Conservation (phyloP, 2,797 vertebrate species). For the Phoxinus dragarum region DNA sequence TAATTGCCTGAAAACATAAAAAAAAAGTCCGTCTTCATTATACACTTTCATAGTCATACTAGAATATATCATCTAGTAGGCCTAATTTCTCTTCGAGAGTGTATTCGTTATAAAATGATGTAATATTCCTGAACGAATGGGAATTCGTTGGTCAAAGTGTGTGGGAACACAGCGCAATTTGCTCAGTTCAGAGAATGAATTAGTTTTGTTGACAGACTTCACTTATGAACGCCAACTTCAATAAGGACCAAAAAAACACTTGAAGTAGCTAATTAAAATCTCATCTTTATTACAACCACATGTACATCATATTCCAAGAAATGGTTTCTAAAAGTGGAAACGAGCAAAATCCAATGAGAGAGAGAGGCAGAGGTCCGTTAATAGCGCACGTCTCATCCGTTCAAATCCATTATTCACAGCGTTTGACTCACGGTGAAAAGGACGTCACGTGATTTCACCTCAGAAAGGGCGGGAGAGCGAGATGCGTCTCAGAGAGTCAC, state of each 20-base stretch:
- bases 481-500: conserved; percentile 33
- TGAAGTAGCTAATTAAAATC: conserved; percentile 79
- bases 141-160: not conserved
- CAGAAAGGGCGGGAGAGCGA: conserved; percentile 13
- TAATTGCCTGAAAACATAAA: not conserved
- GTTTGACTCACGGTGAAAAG: conserved; percentile 69
- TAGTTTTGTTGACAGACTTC: not conserved
- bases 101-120: not conserved
- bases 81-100: too few species aligned
- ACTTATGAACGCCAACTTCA: not conserved
- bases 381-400: conserved; percentile 62
- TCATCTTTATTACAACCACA: conserved; percentile 82
- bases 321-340: conserved; percentile 67
- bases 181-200: not conserved
- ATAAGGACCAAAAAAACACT: conserved; percentile 22
- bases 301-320: conserved; percentile 77
- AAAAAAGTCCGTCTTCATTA: not conserved
- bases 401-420: conserved; percentile 75
- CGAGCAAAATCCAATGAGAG: conserved; percentile 41
- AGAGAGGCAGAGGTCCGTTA: conserved; percentile 41
- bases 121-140: too few species aligned
- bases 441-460: conserved; percentile 24
- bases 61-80: too few species aligned
- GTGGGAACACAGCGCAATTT: not conserved
- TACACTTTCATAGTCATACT: not conserved